Evolutionary conservation across 2,113 vertebrate species (phyloP).

Genomic region (Pao palembangensis): DNA sequence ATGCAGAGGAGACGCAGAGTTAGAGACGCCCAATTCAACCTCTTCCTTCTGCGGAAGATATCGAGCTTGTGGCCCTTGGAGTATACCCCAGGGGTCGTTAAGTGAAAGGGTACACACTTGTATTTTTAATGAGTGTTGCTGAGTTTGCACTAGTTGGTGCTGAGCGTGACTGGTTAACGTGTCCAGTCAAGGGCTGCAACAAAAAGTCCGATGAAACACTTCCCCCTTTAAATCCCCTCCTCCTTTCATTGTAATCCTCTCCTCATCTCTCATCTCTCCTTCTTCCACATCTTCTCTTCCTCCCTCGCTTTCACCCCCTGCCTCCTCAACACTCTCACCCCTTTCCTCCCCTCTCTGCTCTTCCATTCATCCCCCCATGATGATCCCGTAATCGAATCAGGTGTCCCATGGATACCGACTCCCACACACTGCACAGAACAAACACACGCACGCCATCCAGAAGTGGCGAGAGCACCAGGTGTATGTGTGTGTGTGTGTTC

Average conservation of each 20-base stretch:
- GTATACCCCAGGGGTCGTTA: constrained; percentile 29
- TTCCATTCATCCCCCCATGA: constrained; percentile 42
- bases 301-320: background rate
- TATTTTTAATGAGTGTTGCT: too few relatives aligned
- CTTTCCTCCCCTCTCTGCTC: background rate
- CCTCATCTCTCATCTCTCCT: too few relatives aligned
- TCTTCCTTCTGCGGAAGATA: constrained; percentile 33
- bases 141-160: too few relatives aligned
- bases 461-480: constrained; percentile 39
- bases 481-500: background rate
- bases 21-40: constrained; percentile 22
- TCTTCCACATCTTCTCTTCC: background rate
- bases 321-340: background rate
- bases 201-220: background rate
- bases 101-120: constrained; percentile 1
- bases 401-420: constrained; percentile 45
- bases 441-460: constrained; percentile 17
- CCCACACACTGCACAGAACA: constrained; percentile 29
- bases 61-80: constrained; percentile 9
- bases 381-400: constrained; percentile 58
- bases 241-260: too few relatives aligned
- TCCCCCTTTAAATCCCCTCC: background rate
- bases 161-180: background rate
- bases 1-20: constrained; percentile 23
- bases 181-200: background rate